Percentiles rank a stretch among this genome's conserved stretches.
Evolutionary conservation across 2,888 invertebrate species (phyloP).

Genomic region (Actias luna): DNA sequence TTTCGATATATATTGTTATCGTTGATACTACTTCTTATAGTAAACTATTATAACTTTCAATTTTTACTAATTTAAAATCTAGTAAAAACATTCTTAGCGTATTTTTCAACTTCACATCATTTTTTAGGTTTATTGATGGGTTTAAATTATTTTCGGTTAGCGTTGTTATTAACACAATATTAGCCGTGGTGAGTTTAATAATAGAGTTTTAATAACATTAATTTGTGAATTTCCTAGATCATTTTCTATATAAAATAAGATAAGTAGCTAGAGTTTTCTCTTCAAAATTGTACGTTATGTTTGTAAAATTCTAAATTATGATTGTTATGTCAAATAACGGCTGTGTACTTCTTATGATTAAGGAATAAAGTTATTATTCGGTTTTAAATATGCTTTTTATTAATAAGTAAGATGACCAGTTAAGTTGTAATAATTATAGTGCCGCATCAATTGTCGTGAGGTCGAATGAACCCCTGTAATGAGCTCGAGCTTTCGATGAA

Average conservation of each 20-base stretch:
- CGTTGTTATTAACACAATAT: background rate
- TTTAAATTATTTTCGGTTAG: background rate
- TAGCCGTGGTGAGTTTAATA: background rate
- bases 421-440: too few relatives aligned
- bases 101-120: background rate
- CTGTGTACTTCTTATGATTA: constrained; percentile 76
- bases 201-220: background rate
- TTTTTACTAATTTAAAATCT: too few relatives aligned
- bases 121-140: background rate
- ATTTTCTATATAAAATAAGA: background rate
- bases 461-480: too few relatives aligned
- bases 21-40: too few relatives aligned
- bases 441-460: too few relatives aligned
- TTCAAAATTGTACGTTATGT: background rate
- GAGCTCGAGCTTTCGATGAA: too few relatives aligned
- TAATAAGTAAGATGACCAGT: too few relatives aligned
- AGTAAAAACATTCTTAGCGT: too few relatives aligned
- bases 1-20: too few relatives aligned
- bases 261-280: background rate
- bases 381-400: constrained; percentile 2
- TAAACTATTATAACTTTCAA: too few relatives aligned
- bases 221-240: background rate
- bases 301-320: constrained; percentile 8
- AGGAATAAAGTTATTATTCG: constrained; percentile 16
- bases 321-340: constrained; percentile 57